phyloP scores from a whole-genome alignment of 2,888 invertebrate species.

The Thecophora atra region DNA sequence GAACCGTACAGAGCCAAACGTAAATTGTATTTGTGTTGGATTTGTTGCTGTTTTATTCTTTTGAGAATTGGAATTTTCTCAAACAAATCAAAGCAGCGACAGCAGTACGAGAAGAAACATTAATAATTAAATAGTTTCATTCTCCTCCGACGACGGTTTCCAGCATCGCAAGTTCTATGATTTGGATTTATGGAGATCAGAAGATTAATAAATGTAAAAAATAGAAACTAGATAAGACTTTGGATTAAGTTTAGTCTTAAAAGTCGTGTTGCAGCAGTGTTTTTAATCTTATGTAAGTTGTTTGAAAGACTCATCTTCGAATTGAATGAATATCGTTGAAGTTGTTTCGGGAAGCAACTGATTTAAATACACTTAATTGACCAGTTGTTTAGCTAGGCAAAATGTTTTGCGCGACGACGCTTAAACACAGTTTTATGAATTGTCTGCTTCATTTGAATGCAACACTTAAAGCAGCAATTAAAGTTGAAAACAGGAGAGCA shows the following conservation, averaged over 20 bases:
- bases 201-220: not conserved
- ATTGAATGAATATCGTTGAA: not conserved
- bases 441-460: not conserved
- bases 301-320: not conserved
- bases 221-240: not conserved
- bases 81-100: not conserved
- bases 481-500: not conserved
- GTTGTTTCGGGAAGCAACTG: not conserved
- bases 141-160: not conserved
- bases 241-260: conserved; percentile 1
- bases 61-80: not conserved
- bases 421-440: not conserved
- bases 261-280: no score
- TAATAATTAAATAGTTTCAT: no score
- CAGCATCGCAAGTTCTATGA: not conserved
- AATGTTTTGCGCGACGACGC: not conserved
- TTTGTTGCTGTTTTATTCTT: not conserved
- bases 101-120: no score
- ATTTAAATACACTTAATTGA: not conserved
- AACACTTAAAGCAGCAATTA: not conserved
- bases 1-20: conserved; percentile 4
- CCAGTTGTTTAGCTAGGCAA: not conserved
- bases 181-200: not conserved
- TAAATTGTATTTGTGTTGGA: conserved; percentile 4
- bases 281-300: not conserved